Percentiles rank a stretch among this genome's conserved stretches.
phyloP scores from a whole-genome alignment of 2,888 invertebrate genomes.

The Pachymerium ferrugineum region DNA sequence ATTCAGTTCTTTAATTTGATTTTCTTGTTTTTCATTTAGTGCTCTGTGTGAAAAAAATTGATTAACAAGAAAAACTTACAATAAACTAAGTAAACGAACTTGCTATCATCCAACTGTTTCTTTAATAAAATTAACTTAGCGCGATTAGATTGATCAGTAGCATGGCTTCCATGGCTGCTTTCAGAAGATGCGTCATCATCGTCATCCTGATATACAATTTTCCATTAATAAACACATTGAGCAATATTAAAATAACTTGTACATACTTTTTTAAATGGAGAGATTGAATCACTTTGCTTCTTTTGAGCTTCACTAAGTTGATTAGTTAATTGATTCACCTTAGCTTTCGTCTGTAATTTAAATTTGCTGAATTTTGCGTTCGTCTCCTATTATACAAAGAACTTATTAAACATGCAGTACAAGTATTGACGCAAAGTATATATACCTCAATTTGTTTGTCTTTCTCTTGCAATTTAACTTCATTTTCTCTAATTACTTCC shows the following conservation, averaged over 20 bases:
- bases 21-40: background rate
- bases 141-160: conserved; percentile 40
- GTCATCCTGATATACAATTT: background rate
- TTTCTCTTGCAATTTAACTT: too few relatives aligned
- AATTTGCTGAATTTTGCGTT: conserved; percentile 46
- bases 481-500: too few relatives aligned
- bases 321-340: conserved; percentile 43
- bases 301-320: conserved; percentile 42
- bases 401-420: too few relatives aligned
- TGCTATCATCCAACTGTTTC: conserved; percentile 46
- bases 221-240: background rate
- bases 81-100: too few relatives aligned
- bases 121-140: conserved; percentile 45
- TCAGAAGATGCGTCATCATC: conserved; percentile 28
- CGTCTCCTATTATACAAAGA: conserved; percentile 42
- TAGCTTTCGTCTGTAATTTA: conserved; percentile 48
- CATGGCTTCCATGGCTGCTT: conserved; percentile 37
- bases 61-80: background rate
- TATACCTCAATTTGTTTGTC: too few relatives aligned
- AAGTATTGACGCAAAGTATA: too few relatives aligned
- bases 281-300: conserved; percentile 1
- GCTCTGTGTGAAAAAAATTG: background rate
- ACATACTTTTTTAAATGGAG: background rate
- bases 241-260: too few relatives aligned
- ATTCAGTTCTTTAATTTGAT: background rate